These are phyloP conservation scores for Fulica atra DNA, from an alignment of 2,113 vertebrate species.

Conservation along the genomic window DNA sequence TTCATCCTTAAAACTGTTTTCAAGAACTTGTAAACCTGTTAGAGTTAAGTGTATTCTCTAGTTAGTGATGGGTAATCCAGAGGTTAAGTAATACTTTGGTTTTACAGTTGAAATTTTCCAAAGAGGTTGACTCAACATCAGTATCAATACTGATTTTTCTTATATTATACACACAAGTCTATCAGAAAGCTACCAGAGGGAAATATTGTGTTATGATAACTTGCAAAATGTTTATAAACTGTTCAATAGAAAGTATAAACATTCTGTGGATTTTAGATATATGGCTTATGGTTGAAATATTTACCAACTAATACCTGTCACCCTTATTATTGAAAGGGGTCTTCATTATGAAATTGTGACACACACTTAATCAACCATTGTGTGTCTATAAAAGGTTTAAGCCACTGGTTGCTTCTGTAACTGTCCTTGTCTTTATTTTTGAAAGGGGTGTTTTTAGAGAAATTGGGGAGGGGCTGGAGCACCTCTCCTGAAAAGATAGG, in stretches of 20 bases:
- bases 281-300: neutral
- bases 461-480: neutral
- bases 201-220: neutral
- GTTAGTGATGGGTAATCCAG: neutral
- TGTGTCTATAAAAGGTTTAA: neutral
- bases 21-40: slow-evolving; percentile 65
- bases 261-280: neutral
- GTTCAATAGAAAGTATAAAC: neutral
- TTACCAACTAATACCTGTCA: neutral
- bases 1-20: slow-evolving; percentile 57
- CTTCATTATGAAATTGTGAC: neutral
- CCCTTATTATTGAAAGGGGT: neutral
- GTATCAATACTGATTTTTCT: neutral
- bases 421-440: neutral
- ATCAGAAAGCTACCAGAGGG: neutral
- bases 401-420: neutral
- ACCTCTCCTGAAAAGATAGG: no score
- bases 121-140: neutral
- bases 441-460: neutral
- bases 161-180: neutral
- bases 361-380: neutral
- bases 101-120: neutral
- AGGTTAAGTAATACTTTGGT: neutral
- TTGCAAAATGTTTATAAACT: neutral
- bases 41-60: neutral